phyloP scores from a whole-genome alignment of 1,140 invertebrate genomes.

The Portunus trituberculatus region DNA sequence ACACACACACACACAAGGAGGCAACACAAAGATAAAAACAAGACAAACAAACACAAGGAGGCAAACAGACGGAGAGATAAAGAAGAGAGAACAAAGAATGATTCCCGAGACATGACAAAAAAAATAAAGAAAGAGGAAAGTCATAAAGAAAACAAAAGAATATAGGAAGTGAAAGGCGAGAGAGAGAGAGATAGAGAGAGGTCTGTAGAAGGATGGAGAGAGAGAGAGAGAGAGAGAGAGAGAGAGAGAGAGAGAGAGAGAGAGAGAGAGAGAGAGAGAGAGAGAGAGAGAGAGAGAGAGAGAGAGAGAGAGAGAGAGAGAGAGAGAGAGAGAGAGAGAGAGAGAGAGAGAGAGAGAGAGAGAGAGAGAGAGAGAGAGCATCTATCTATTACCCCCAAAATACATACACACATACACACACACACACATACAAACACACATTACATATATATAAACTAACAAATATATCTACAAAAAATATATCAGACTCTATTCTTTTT shows the following conservation, averaged over 20 bases:
- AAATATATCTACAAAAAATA: no score
- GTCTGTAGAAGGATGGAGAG: neutral
- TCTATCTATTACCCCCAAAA: neutral
- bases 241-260: conserved; percentile 41
- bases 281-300: conserved; percentile 36
- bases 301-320: conserved; percentile 11
- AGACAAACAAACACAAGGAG: neutral
- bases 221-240: neutral
- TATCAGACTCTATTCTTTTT: no score
- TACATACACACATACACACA: no score
- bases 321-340: conserved; percentile 1
- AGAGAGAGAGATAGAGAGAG: neutral
- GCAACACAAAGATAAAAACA: neutral
- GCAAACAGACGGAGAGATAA: neutral
- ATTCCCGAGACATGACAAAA: neutral
- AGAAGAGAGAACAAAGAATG: neutral
- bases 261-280: conserved; percentile 43
- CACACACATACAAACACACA: no score
- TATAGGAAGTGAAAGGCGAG: conserved; percentile 15
- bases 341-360: neutral
- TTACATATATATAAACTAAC: no score
- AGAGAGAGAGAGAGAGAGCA: conserved; percentile 36
- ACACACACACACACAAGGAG: neutral
- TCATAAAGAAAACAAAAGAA: neutral
- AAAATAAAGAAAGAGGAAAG: neutral